Base-by-base conservation (phyloP, 2,888 invertebrate genomes). In the Apamea epomidion region DNA sequence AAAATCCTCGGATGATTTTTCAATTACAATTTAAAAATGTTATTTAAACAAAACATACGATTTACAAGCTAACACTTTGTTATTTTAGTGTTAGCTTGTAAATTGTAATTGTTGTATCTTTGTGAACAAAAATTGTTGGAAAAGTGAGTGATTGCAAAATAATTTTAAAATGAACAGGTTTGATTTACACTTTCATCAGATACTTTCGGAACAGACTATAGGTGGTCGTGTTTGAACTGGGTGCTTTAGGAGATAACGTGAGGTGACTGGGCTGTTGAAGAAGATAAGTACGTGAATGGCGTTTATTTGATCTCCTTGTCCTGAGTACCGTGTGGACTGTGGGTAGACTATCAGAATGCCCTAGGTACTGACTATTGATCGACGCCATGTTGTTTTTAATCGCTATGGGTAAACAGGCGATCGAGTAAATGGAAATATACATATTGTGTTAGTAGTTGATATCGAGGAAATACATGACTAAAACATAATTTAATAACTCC, bases 201-300 rank as follows among this genome's bases (percentile, higher is more conserved):
- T 71, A 37, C 3, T 72, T 64, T 72, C 18, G 37, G 73, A 74
- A 71, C 45, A 45, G 25, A 18, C 16, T 71, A 37, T 72, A 65
- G 6, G 10, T 45, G 72, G 29, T 72, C 32, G 10, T 72, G 72
- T 45, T 67, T 80, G 54, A n/a, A 21, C 71, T 58, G 48, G 18
- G 25, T 42, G 58, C 48, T 58, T 21, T 14, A 54, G 5, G 12
- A 85, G 85, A 80, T 85, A 85, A 64, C 16, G 21, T 32, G 64
- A 74, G 29, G 54, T 51, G 51, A 21, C 51, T 42, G 32, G 32
- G 21, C 54, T 18, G 32, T 54, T 81, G 32, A 45, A 54, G 42
- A 64, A 45, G 68, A 18, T 25, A 65, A 8, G 4, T 51, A 37
- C 37, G 32, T 37, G 67, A n/a, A 37, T 67, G 29, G 48, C 37